phyloP scores from a whole-genome alignment of 2,888 invertebrate genomes.

The Melanargia galathea region DNA sequence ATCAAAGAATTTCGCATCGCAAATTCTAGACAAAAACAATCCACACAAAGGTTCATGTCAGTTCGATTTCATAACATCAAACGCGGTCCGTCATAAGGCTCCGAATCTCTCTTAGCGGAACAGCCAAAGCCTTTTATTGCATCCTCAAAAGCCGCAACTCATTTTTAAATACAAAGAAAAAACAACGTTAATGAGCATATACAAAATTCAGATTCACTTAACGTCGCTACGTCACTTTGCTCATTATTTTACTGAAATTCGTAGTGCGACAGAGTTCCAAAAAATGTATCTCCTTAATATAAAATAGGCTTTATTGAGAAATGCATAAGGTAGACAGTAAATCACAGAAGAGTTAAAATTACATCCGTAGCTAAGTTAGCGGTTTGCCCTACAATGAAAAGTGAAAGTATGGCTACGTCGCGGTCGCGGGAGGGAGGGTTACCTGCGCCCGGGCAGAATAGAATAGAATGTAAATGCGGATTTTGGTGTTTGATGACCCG shows the following conservation, averaged over 20 bases:
- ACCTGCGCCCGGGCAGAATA: constrained; percentile 60
- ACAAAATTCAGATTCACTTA: constrained; percentile 42
- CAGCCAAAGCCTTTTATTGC: constrained; percentile 46
- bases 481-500: constrained; percentile 74
- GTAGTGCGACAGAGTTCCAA: constrained; percentile 54
- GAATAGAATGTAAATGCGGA: constrained; percentile 68
- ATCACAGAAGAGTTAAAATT: constrained; percentile 3
- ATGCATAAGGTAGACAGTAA: constrained; percentile 37
- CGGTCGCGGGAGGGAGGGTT: constrained; percentile 51
- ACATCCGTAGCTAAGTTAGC: constrained; percentile 50
- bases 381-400: constrained; percentile 78
- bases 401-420: constrained; percentile 72
- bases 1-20: constrained; percentile 31
- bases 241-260: constrained; percentile 52
- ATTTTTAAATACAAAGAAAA: constrained; percentile 38
- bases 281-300: neutral
- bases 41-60: constrained; percentile 66
- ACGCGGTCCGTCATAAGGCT: constrained; percentile 70
- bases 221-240: constrained; percentile 51
- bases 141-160: constrained; percentile 47
- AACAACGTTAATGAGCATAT: constrained; percentile 32
- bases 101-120: constrained; percentile 74
- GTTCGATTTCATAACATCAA: constrained; percentile 75
- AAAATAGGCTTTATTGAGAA: constrained; percentile 34
- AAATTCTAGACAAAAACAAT: constrained; percentile 48